phyloP scores from a whole-genome alignment of 2,888 invertebrate genomes.

The Lamellibrachia columna region DNA sequence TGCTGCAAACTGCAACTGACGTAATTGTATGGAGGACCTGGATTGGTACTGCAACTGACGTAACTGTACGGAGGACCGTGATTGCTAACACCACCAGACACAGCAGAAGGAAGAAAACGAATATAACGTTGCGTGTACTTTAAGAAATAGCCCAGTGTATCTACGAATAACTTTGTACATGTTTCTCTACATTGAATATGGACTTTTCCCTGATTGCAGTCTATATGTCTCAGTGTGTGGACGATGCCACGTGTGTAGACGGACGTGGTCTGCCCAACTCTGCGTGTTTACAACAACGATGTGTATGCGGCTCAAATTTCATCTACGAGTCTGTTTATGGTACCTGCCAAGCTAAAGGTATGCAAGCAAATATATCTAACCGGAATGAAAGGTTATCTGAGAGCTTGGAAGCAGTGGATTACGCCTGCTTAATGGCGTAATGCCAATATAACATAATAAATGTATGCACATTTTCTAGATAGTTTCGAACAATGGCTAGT shows the following conservation, averaged over 20 bases:
- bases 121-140: not conserved
- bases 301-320: constrained; percentile 13
- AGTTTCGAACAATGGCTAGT: not conserved
- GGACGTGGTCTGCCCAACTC: constrained; percentile 13
- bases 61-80: too few species aligned
- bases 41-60: too few species aligned
- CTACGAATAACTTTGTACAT: not conserved
- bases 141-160: not conserved
- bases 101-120: too few species aligned
- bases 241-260: not conserved
- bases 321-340: constrained; percentile 21
- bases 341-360: constrained; percentile 23
- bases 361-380: not conserved
- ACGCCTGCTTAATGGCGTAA: not conserved
- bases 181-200: not conserved
- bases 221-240: constrained; percentile 20
- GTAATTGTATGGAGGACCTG: too few species aligned
- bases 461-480: not conserved
- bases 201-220: not conserved
- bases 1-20: too few species aligned
- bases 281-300: not conserved
- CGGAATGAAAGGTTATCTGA: not conserved
- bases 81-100: too few species aligned
- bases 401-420: not conserved
- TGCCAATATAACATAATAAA: not conserved